Conservation (phyloP, 2,113 vertebrate genomes). For the Orthonyx spaldingii region DNA sequence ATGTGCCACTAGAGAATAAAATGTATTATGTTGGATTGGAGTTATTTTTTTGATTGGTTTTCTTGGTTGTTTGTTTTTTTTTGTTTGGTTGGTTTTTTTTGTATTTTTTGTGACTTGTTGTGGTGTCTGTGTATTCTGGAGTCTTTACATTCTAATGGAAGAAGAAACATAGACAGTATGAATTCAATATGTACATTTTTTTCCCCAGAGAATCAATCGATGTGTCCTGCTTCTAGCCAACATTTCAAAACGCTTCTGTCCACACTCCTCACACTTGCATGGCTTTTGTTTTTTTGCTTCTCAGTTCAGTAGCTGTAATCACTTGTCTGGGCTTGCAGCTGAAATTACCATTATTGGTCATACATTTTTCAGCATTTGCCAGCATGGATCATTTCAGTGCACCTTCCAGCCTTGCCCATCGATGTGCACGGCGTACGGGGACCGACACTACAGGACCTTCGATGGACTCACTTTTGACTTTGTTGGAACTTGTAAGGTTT, state of each 20-base stretch:
- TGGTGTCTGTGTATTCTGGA: rapidly evolving
- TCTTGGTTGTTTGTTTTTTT: background rate
- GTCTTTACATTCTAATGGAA: background rate
- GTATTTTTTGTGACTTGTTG: background rate
- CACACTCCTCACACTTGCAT: background rate
- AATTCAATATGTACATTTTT: background rate
- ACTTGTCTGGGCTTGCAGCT: background rate
- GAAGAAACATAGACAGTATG: background rate
- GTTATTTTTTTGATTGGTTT: background rate
- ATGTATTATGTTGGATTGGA: rapidly evolving
- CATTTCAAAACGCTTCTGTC: background rate
- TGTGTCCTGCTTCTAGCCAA: background rate
- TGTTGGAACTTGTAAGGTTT: conserved; percentile 86
- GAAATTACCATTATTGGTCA: background rate
- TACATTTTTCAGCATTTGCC: conserved; percentile 82
- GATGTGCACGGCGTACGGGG: conserved; percentile 89
- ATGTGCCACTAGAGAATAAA: background rate
- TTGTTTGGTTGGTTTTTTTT: background rate
- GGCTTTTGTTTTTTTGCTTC: background rate
- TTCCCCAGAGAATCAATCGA: background rate
- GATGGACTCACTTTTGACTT: conserved; percentile 93
- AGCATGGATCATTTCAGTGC: conserved; percentile 88
- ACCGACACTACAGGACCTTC: conserved; percentile 92
- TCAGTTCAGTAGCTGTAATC: background rate
- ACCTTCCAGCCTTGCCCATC: conserved; percentile 87